phyloP scores from a whole-genome alignment of 2,113 vertebrate genomes.

The Blennius ocellaris region DNA sequence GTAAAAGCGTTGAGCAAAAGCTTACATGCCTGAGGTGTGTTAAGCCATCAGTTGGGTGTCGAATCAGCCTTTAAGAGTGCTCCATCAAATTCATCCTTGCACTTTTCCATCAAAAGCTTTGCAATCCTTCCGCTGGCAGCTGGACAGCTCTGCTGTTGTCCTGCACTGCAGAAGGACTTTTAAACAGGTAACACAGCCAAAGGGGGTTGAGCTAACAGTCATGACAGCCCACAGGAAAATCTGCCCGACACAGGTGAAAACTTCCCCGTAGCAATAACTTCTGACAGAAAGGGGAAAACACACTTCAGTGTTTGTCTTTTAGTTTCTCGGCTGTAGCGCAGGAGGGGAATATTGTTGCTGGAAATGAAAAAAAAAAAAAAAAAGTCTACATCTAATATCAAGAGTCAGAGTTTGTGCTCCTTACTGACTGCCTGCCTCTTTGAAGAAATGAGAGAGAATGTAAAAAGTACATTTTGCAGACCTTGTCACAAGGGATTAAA shows the following conservation, averaged over 20 bases:
- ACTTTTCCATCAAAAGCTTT: conserved; percentile 26
- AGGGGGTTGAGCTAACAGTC: too few relatives aligned
- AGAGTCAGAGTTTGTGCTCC: conserved; percentile 44
- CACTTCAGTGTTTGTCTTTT: background rate
- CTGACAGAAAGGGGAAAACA: background rate
- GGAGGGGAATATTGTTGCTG: conserved; percentile 1
- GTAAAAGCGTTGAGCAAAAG: conserved; percentile 11
- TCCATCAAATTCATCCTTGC: conserved; percentile 21
- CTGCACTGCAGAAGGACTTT: conserved; percentile 11
- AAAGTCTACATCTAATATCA: conserved; percentile 21
- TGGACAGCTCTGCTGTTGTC: conserved; percentile 13
- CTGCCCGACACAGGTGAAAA: conserved; percentile 5
- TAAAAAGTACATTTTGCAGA: conserved; percentile 55
- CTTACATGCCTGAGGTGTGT: conserved; percentile 31
- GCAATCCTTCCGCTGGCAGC: conserved; percentile 5
- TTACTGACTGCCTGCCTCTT: conserved; percentile 46
- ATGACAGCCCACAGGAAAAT: conserved; percentile 6
- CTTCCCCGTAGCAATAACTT: conserved; percentile 16
- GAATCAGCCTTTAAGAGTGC: background rate
- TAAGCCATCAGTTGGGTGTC: conserved; percentile 23
- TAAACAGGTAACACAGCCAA: conserved; percentile 9
- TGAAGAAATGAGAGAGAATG: conserved; percentile 51
- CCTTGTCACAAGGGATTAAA: conserved; percentile 74
- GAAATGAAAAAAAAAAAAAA: conserved; percentile 13
- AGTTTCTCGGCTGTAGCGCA: background rate